Evolutionary conservation across 2,113 vertebrate species (phyloP).

Genomic region (Halichoerus grypus): DNA sequence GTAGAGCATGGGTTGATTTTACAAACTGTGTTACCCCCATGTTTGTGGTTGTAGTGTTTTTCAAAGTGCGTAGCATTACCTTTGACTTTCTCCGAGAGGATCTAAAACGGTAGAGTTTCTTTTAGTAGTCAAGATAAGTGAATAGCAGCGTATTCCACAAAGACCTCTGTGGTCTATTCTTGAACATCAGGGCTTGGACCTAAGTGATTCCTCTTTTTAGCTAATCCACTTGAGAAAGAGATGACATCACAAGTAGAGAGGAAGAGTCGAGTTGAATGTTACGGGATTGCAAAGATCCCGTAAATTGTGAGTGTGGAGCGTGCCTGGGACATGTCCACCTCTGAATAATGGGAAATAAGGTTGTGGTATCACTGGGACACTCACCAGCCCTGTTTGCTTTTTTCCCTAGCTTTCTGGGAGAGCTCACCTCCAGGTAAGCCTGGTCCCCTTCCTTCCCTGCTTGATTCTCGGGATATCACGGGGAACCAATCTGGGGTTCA

Average conservation of each 20-base stretch:
- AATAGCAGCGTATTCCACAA: background rate
- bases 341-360: background rate
- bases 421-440: constrained; percentile 90
- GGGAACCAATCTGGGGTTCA: background rate
- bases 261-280: accelerated
- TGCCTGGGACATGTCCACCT: accelerated
- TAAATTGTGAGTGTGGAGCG: accelerated
- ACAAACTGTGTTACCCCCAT: background rate
- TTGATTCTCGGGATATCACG: background rate
- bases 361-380: accelerated
- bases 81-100: background rate
- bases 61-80: background rate
- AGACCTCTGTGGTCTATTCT: background rate
- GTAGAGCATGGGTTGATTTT: background rate
- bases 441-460: background rate
- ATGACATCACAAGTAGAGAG: background rate
- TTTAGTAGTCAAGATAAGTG: background rate
- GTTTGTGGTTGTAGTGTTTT: background rate
- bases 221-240: background rate
- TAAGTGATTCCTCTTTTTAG: background rate
- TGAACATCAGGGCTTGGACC: background rate
- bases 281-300: background rate
- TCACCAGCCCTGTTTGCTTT: constrained; percentile 23
- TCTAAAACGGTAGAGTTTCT: background rate
- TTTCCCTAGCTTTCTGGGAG: constrained; percentile 88